phyloP scores from a whole-genome alignment of 2,797 vertebrate genomes.

The Diceros bicornis region DNA sequence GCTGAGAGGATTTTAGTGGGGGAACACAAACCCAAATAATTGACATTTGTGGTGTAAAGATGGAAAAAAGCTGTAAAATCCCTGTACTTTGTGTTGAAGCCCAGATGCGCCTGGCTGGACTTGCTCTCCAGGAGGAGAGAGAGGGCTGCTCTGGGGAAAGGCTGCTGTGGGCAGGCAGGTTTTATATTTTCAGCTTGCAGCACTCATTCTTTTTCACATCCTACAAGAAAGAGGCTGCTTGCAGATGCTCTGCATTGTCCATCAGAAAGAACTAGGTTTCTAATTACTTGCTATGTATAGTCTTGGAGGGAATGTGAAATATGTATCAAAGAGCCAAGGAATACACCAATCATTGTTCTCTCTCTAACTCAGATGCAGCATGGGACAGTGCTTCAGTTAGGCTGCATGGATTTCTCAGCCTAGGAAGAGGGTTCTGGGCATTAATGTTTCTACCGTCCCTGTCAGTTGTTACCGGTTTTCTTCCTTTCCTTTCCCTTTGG shows the following conservation, averaged over 20 bases:
- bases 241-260: neutral
- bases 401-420: neutral
- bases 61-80: neutral
- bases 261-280: conserved; percentile 5
- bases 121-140: neutral
- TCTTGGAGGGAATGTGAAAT: conserved; percentile 4
- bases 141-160: neutral
- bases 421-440: neutral
- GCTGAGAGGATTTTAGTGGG: conserved; percentile 30
- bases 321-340: neutral
- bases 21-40: neutral
- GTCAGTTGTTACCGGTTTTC: neutral
- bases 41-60: neutral
- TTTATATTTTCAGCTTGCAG: neutral
- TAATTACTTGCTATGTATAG: conserved; percentile 54
- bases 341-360: neutral
- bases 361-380: fast-evolving
- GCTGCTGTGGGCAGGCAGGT: neutral
- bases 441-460: neutral
- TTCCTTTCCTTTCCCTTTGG: neutral
- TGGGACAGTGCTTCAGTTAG: fast-evolving
- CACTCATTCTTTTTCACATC: neutral
- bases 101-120: neutral
- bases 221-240: neutral
- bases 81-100: neutral